Evolutionary conservation across 2,888 invertebrate species (phyloP).

Genomic region (Hydroisotoma schaefferi): DNA sequence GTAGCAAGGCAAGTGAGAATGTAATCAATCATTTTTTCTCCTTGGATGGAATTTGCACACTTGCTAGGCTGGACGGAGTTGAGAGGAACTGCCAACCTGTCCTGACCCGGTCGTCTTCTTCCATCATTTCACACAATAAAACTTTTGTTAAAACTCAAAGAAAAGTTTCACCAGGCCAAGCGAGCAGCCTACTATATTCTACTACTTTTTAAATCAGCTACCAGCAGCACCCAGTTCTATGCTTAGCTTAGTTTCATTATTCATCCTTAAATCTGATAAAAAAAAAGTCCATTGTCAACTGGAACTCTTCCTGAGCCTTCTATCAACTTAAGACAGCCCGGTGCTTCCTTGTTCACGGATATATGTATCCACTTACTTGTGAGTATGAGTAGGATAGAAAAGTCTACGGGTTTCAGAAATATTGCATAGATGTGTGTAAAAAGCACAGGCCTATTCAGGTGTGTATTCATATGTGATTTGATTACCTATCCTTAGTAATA

Average conservation of each 20-base stretch:
- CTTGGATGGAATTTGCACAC: constrained; percentile 9
- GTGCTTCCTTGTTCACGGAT: too few species aligned
- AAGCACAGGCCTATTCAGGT: too few species aligned
- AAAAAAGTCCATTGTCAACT: constrained; percentile 15
- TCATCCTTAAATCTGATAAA: constrained; percentile 17
- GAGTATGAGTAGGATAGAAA: too few species aligned
- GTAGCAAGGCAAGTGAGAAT: constrained; percentile 27
- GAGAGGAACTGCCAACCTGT: not conserved
- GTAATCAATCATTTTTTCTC: constrained; percentile 45
- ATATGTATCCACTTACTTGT: too few species aligned
- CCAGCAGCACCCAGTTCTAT: constrained; percentile 1
- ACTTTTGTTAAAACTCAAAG: constrained; percentile 5
- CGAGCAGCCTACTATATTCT: too few species aligned
- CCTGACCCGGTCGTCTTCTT: constrained; percentile 6
- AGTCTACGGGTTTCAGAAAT: too few species aligned
- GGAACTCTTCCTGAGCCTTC: constrained; percentile 4
- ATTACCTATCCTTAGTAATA: too few species aligned
- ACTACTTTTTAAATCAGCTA: too few species aligned
- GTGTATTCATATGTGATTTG: too few species aligned
- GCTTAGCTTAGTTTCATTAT: constrained; percentile 5
- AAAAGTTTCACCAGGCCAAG: not conserved
- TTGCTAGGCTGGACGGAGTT: not conserved
- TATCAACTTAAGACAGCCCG: too few species aligned
- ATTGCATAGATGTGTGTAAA: too few species aligned
- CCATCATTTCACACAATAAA: constrained; percentile 13